Percentiles rank a stretch among this genome's conserved stretches.
These are phyloP conservation scores for Athene noctua DNA, from an alignment of 2,113 vertebrate species.

Conservation along the genomic window DNA sequence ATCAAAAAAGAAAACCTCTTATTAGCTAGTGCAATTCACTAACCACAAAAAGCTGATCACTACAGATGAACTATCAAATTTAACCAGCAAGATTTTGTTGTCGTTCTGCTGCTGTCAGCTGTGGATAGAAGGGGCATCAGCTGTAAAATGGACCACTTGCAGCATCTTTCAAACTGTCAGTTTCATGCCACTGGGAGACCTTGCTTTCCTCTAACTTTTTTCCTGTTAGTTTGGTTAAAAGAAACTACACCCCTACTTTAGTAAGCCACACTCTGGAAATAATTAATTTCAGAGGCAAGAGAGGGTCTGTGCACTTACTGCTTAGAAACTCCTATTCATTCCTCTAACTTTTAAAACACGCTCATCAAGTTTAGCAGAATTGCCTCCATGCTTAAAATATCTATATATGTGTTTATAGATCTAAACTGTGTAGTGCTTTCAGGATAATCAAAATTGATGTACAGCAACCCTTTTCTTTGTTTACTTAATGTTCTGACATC, in stretches of 20 bases:
- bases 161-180: background rate
- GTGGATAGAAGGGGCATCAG: background rate
- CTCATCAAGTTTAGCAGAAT: background rate
- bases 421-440: background rate
- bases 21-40: background rate
- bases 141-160: background rate
- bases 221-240: background rate
- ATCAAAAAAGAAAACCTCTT: slow-evolving; percentile 9
- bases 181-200: background rate
- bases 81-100: background rate
- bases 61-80: background rate
- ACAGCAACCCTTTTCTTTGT: background rate
- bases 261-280: background rate
- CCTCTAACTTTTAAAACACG: background rate
- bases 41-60: background rate
- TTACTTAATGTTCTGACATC: background rate
- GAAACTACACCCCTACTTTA: background rate
- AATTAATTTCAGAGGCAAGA: background rate
- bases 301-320: background rate
- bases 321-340: background rate
- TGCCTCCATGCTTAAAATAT: background rate
- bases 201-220: background rate
- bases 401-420: background rate
- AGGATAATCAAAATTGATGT: background rate
- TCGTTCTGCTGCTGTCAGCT: background rate